A percentile compares a stretch with the other conserved stretches of the same genome.
Evolutionary conservation across 1,140 invertebrate genomes (phyloP).

Genomic region (Lepidostoma basale): DNA sequence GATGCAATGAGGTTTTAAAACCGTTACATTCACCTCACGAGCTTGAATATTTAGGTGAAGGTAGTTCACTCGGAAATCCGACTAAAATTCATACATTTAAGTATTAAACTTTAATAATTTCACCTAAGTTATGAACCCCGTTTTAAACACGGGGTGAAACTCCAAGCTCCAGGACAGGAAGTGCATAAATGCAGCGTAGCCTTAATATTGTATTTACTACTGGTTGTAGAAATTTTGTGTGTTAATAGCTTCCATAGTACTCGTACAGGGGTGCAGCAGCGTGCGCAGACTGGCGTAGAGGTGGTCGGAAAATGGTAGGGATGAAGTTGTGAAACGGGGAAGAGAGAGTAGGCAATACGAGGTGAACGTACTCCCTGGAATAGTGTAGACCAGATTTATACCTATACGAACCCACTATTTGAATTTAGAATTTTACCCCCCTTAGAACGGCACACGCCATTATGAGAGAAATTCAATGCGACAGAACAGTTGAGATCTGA

Average conservation of each 20-base stretch:
- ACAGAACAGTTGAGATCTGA: background rate
- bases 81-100: background rate
- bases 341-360: too few relatives aligned
- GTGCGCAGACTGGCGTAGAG: background rate
- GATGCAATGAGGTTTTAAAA: too few relatives aligned
- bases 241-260: constrained; percentile 14
- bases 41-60: background rate
- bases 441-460: background rate
- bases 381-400: too few relatives aligned
- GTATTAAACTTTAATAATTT: background rate
- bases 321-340: background rate
- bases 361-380: too few relatives aligned
- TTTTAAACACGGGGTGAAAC: background rate
- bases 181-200: background rate
- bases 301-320: background rate
- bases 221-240: constrained; percentile 16
- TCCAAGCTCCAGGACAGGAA: background rate
- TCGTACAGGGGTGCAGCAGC: constrained; percentile 1
- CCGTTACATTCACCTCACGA: too few relatives aligned
- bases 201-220: constrained; percentile 22
- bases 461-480: background rate
- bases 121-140: background rate
- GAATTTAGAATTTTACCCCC: background rate
- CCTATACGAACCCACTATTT: too few relatives aligned
- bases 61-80: background rate